Percentiles rank a stretch among this genome's conserved stretches.
Conservation (phyloP, 2,797 vertebrate genomes). For the Amniataba percoides region DNA sequence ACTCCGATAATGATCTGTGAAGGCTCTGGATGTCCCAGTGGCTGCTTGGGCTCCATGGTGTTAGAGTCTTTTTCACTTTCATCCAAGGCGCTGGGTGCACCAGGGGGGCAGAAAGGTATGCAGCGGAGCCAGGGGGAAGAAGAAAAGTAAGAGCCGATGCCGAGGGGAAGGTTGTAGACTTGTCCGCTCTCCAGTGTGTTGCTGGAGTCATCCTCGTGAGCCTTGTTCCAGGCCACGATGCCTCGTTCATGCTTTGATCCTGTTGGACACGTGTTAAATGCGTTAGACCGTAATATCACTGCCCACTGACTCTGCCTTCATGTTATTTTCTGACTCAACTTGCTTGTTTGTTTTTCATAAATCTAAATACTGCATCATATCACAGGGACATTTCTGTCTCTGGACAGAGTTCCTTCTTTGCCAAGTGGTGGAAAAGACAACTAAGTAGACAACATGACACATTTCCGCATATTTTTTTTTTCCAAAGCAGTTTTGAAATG, state of each 20-base stretch:
- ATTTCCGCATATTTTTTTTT: no score
- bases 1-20: conserved; percentile 72
- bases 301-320: not conserved
- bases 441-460: no score
- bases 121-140: conserved; percentile 82
- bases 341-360: not conserved
- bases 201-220: conserved; percentile 79
- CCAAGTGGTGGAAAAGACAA: no score
- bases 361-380: not conserved
- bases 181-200: conserved; percentile 78
- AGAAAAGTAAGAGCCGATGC: conserved; percentile 85
- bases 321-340: not conserved
- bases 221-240: conserved; percentile 89
- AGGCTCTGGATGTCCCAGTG: conserved; percentile 57
- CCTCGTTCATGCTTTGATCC: conserved; percentile 93
- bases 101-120: conserved; percentile 90
- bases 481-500: no score
- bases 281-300: not conserved
- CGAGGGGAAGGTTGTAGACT: conserved; percentile 92
- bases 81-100: conserved; percentile 35
- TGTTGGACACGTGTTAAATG: conserved; percentile 63
- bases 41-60: conserved; percentile 66
- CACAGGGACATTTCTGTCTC: not conserved
- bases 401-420: not conserved
- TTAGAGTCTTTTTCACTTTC: conserved; percentile 39